Conservation (phyloP, 1,140 invertebrate species). For the Leucophenga varia region DNA sequence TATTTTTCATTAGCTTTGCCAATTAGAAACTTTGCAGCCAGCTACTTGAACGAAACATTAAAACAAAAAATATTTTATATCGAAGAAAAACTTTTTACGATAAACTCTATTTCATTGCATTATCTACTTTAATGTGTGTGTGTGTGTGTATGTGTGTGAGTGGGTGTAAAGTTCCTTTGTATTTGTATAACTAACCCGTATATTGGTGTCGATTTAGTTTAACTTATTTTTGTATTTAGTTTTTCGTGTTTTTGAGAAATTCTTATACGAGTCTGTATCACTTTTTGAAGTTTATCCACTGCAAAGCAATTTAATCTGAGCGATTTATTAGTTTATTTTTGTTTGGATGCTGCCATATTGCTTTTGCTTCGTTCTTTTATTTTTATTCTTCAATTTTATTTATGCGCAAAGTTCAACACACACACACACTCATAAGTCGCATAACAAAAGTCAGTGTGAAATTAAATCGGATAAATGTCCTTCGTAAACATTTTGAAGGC, state of each 20-base stretch:
- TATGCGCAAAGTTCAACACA: no score
- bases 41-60: no score
- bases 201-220: background rate
- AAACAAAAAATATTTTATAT: no score
- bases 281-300: background rate
- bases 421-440: no score
- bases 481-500: constrained; percentile 12
- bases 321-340: constrained; percentile 1
- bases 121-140: constrained; percentile 24
- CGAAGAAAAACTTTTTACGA: no score
- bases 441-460: background rate
- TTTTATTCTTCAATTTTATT: no score
- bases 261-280: background rate
- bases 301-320: background rate
- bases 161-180: background rate
- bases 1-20: no score
- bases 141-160: constrained; percentile 12
- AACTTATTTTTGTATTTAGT: background rate
- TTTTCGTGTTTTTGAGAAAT: background rate
- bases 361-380: background rate
- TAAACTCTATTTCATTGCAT: no score
- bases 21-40: no score
- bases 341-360: no score
- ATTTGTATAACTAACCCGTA: background rate
- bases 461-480: constrained; percentile 4